Percentiles rank a stretch among this genome's conserved stretches.
Conservation (phyloP, 1,140 invertebrate species). For the Lethocerus indicus region DNA sequence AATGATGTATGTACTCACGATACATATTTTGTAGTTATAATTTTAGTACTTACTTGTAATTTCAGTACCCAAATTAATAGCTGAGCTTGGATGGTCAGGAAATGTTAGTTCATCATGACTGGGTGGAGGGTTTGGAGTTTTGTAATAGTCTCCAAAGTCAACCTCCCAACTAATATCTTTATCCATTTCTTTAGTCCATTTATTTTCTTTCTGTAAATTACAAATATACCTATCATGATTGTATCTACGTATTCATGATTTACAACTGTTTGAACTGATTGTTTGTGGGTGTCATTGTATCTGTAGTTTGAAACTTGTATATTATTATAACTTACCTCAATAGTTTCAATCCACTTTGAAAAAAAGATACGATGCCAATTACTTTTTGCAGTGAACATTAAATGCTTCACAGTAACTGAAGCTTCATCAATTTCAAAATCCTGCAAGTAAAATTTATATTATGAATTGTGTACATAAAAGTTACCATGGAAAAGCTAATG, state of each 20-base stretch:
- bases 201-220: slow-evolving; percentile 3
- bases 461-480: background rate
- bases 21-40: background rate
- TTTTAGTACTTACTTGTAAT: background rate
- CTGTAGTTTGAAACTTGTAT: no score
- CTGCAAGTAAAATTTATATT: background rate
- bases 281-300: no score
- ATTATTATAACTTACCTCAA: slow-evolving; percentile 9
- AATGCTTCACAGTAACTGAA: slow-evolving; percentile 1
- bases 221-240: no score
- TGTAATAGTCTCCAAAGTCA: slow-evolving; percentile 6
- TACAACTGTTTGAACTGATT: no score
- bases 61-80: background rate
- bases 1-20: background rate
- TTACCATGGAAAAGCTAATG: background rate
- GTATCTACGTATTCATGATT: no score
- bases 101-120: background rate
- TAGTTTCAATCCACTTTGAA: slow-evolving; percentile 9
- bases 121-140: background rate
- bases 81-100: background rate
- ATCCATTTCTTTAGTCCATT: slow-evolving; percentile 2
- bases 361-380: background rate
- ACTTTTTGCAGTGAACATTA: slow-evolving; percentile 6
- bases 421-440: slow-evolving; percentile 8
- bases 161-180: slow-evolving; percentile 6